These are phyloP conservation scores for Chymomyza procnemis DNA, from an alignment of 2,888 invertebrate genomes.

Conservation along the genomic window DNA sequence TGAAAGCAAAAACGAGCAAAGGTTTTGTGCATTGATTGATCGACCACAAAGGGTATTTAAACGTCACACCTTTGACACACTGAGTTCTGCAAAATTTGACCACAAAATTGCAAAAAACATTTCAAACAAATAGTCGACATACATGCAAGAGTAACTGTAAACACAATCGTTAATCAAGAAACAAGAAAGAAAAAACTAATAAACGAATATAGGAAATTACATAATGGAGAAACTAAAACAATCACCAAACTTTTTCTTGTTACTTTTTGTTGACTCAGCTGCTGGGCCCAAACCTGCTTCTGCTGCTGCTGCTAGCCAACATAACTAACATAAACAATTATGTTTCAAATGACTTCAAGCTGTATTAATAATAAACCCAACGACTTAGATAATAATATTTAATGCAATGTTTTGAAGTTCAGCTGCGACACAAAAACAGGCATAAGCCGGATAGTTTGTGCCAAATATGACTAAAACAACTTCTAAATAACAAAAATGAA, in stretches of 20 bases:
- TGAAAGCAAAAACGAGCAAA: too few species aligned
- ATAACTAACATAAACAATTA: slow-evolving; percentile 31
- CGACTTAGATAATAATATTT: neutral
- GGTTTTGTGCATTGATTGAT: too few species aligned
- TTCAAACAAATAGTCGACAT: neutral
- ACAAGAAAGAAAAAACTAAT: slow-evolving; percentile 29
- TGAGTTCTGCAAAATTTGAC: neutral
- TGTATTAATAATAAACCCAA: slow-evolving; percentile 7
- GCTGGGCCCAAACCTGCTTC: slow-evolving; percentile 22
- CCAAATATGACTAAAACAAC: slow-evolving; percentile 47
- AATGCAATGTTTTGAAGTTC: neutral
- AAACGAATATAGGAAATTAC: slow-evolving; percentile 35
- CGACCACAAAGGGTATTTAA: neutral
- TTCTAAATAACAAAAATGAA: slow-evolving; percentile 31
- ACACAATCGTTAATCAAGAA: slow-evolving; percentile 31
- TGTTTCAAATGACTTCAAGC: slow-evolving; percentile 27
- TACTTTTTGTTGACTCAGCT: slow-evolving; percentile 1
- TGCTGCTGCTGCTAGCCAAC: slow-evolving; percentile 33
- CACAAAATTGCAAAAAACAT: neutral
- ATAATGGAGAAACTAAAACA: slow-evolving; percentile 38
- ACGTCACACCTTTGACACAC: neutral
- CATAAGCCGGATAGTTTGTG: neutral
- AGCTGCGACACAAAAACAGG: neutral
- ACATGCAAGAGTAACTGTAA: neutral
- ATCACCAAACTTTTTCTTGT: slow-evolving; percentile 3